phyloP scores from a whole-genome alignment of 2,113 vertebrate genomes.

The Ailuropoda melanoleuca region DNA sequence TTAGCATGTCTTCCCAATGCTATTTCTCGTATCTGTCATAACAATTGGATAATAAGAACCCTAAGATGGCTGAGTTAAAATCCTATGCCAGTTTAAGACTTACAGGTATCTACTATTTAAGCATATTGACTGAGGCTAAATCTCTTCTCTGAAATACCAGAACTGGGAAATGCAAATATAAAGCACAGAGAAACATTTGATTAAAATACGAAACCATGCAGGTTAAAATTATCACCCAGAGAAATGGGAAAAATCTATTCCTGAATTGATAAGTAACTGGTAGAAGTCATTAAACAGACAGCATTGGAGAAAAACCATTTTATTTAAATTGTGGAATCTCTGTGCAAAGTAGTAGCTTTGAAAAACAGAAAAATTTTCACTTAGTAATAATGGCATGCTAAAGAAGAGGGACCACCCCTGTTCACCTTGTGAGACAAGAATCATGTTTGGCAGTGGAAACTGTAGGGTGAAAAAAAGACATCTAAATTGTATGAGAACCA shows the following conservation, averaged over 20 bases:
- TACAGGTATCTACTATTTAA: not conserved
- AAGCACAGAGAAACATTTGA: not conserved
- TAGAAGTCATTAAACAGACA: not conserved
- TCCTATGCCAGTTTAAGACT: not conserved
- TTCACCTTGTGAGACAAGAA: not conserved
- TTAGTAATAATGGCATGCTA: not conserved
- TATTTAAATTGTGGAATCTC: not conserved
- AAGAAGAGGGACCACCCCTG: fast-evolving
- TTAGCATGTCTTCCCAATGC: not conserved
- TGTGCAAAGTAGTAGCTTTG: not conserved
- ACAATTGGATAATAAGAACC: not conserved
- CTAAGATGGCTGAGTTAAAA: not conserved
- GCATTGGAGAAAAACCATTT: not conserved
- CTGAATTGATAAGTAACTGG: not conserved
- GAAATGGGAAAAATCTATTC: not conserved
- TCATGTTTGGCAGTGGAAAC: not conserved
- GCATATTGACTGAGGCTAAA: not conserved
- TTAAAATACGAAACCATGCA: not conserved
- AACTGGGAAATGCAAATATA: not conserved
- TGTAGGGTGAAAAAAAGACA: not conserved
- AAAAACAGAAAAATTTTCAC: not conserved
- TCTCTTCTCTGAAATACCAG: slow-evolving; percentile 15
- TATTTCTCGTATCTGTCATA: not conserved
- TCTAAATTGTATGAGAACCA: not conserved
- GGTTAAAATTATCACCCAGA: not conserved